Percentiles rank a stretch among this genome's conserved stretches.
These are phyloP conservation scores for Leguminivora glycinivorella DNA, from an alignment of 1,140 invertebrate genomes.

Conservation along the genomic window DNA sequence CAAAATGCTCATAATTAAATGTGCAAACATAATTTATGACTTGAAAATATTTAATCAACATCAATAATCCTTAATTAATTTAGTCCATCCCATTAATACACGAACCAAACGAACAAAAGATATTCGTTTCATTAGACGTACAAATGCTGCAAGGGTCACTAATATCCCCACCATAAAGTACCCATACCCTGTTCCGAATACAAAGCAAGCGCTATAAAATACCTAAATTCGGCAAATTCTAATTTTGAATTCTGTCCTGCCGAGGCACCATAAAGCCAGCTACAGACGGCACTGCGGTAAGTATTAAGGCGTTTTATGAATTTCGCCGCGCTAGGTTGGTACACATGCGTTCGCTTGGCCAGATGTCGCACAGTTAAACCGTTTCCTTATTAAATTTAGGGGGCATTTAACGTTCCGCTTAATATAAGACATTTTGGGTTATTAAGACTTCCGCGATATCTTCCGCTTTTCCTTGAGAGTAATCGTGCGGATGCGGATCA, in stretches of 20 bases:
- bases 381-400: slow-evolving; percentile 37
- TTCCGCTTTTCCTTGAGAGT: slow-evolving; percentile 23
- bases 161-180: slow-evolving; percentile 22
- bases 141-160: not conserved
- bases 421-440: slow-evolving; percentile 24
- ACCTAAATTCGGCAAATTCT: slow-evolving; percentile 26
- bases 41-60: not conserved
- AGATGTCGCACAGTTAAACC: slow-evolving; percentile 34
- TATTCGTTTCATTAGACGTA: slow-evolving; percentile 2
- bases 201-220: slow-evolving; percentile 19
- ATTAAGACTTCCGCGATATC: slow-evolving; percentile 24
- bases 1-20: not conserved
- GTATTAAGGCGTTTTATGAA: slow-evolving; percentile 38
- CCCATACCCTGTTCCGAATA: slow-evolving; percentile 17
- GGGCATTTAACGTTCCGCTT: slow-evolving; percentile 32
- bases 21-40: not conserved
- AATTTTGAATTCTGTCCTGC: slow-evolving; percentile 27
- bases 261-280: slow-evolving; percentile 24
- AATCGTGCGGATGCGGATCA: slow-evolving; percentile 6
- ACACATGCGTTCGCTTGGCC: slow-evolving; percentile 27
- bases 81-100: not conserved
- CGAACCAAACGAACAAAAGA: not conserved
- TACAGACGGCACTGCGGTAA: slow-evolving; percentile 30
- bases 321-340: slow-evolving; percentile 30
- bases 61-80: not conserved